Evolutionary conservation across 2,113 vertebrate genomes (phyloP).

Genomic region (Platichthys flesus): DNA sequence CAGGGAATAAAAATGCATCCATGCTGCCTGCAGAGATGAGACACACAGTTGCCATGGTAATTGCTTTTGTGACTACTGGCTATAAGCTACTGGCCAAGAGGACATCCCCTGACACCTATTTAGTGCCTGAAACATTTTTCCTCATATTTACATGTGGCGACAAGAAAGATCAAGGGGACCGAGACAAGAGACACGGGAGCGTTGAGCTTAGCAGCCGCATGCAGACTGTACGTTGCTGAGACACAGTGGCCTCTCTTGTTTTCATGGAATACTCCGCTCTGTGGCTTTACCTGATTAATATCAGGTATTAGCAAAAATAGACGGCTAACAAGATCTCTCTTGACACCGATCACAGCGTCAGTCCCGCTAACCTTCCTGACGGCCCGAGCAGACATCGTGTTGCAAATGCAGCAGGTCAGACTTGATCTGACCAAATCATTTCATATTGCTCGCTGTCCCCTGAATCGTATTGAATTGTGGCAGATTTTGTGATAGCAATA

Average conservation of each 20-base stretch:
- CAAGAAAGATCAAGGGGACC: background rate
- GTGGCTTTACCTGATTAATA: constrained; percentile 38
- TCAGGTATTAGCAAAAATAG: constrained; percentile 60
- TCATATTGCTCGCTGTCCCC: too few species aligned
- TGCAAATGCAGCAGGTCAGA: background rate
- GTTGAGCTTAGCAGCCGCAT: background rate
- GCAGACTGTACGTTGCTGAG: background rate
- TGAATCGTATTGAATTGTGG: too few species aligned
- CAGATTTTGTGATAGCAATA: too few species aligned
- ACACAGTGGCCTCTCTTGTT: too few species aligned
- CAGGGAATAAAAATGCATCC: background rate
- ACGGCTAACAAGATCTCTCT: constrained; percentile 42
- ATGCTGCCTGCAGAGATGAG: constrained; percentile 35
- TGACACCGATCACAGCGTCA: background rate
- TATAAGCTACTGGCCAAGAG: background rate
- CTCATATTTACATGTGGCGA: background rate
- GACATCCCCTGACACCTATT: background rate
- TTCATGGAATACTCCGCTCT: background rate
- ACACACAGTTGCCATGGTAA: constrained; percentile 58
- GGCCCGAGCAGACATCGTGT: background rate
- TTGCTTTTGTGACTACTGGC: background rate
- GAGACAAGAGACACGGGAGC: background rate
- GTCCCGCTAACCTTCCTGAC: background rate
- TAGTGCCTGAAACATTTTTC: background rate
- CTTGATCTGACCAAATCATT: too few species aligned